Percentiles rank a stretch among this genome's conserved stretches.
Evolutionary conservation across 2,888 invertebrate genomes (phyloP).

Genomic region (Corbicula japonica): DNA sequence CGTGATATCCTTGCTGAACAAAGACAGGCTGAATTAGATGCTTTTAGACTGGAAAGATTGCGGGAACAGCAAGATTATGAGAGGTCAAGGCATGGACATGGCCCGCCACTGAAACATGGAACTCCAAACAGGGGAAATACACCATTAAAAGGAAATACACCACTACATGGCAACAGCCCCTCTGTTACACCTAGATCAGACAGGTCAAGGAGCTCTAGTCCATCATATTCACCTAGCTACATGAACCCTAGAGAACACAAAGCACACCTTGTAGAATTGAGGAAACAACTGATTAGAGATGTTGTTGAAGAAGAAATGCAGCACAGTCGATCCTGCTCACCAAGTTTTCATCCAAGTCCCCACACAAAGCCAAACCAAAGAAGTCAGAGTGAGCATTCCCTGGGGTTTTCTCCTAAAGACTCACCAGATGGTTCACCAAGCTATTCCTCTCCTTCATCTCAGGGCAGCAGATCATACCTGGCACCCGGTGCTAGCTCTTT

Average conservation of each 20-base stretch:
- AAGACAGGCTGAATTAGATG: slow-evolving; percentile 81
- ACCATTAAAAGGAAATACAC: slow-evolving; percentile 53
- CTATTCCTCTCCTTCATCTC: slow-evolving; percentile 17
- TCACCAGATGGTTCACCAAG: slow-evolving; percentile 28
- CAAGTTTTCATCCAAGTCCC: slow-evolving; percentile 24
- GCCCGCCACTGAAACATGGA: slow-evolving; percentile 52
- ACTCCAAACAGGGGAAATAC: slow-evolving; percentile 55
- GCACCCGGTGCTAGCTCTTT: slow-evolving; percentile 34
- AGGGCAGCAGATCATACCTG: slow-evolving; percentile 34
- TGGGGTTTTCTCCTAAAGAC: slow-evolving; percentile 54
- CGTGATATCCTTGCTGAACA: slow-evolving; percentile 71
- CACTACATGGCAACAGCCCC: slow-evolving; percentile 54
- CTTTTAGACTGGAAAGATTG: slow-evolving; percentile 82
- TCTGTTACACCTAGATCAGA: slow-evolving; percentile 59
- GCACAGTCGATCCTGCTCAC: slow-evolving; percentile 67
- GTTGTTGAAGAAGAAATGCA: slow-evolving; percentile 69
- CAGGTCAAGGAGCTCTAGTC: slow-evolving; percentile 64
- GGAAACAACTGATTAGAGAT: slow-evolving; percentile 78
- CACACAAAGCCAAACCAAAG: slow-evolving; percentile 21
- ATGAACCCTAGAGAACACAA: slow-evolving; percentile 82
- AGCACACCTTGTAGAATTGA: slow-evolving; percentile 76
- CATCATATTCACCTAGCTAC: slow-evolving; percentile 57
- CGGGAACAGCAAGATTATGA: slow-evolving; percentile 77
- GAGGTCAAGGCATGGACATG: slow-evolving; percentile 60
- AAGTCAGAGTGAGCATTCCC: slow-evolving; percentile 30